phyloP scores from a whole-genome alignment of 2,888 invertebrate genomes.

The Xestobium rufovillosum region DNA sequence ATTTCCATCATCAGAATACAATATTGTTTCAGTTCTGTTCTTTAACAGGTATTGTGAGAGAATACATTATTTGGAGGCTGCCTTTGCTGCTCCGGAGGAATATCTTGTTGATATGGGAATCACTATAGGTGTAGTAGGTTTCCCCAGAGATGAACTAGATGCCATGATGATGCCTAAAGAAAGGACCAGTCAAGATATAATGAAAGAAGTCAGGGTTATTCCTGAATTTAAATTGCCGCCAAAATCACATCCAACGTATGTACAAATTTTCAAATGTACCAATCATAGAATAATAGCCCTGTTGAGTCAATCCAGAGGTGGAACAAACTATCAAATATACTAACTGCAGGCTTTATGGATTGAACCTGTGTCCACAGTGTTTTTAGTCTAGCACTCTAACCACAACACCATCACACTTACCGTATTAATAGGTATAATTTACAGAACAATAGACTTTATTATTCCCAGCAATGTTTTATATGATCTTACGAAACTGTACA shows the following conservation, averaged over 20 bases:
- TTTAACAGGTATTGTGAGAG: constrained; percentile 39
- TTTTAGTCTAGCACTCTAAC: too few relatives aligned
- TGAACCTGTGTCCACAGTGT: too few relatives aligned
- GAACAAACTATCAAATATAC: too few relatives aligned
- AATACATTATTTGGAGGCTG: constrained; percentile 47
- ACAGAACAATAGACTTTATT: too few relatives aligned
- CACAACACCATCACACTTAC: too few relatives aligned
- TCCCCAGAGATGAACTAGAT: constrained; percentile 49
- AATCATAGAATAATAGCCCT: too few relatives aligned
- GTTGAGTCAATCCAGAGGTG: too few relatives aligned
- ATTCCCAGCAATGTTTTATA: too few relatives aligned
- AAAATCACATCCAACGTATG: constrained; percentile 15
- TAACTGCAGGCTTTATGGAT: too few relatives aligned
- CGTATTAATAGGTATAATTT: too few relatives aligned
- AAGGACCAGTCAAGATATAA: constrained; percentile 27
- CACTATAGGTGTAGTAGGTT: constrained; percentile 54
- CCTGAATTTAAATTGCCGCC: constrained; percentile 34
- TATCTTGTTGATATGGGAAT: constrained; percentile 41
- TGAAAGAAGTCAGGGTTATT: constrained; percentile 22
- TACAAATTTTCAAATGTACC: constrained; percentile 4
- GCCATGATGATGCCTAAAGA: constrained; percentile 45
- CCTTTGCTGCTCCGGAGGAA: constrained; percentile 52
- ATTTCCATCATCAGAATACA: constrained; percentile 17
- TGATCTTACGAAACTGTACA: too few relatives aligned
- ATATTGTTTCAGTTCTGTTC: constrained; percentile 2